Evolutionary conservation across 2,113 vertebrate genomes (phyloP).

Genomic region (Caracal caracal): DNA sequence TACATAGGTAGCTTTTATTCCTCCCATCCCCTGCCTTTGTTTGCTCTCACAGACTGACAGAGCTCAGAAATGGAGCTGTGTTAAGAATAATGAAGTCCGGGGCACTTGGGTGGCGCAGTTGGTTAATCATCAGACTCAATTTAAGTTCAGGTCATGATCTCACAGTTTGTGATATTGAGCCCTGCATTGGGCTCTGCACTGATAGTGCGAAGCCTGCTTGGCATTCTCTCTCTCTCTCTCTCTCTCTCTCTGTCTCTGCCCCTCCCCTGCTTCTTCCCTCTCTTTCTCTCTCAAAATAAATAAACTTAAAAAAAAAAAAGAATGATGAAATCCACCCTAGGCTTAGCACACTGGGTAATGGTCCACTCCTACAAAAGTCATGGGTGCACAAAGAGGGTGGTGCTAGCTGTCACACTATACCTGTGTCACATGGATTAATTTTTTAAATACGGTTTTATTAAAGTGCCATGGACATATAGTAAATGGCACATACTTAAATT

Average conservation of each 20-base stretch:
- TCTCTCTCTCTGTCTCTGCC: no score
- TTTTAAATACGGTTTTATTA: background rate
- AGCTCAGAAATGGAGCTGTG: background rate
- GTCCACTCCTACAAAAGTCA: background rate
- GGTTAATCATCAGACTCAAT: no score
- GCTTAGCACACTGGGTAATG: background rate
- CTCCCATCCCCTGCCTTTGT: background rate
- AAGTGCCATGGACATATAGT: background rate
- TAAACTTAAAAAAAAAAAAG: background rate
- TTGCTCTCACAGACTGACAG: background rate
- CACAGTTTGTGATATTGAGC: no score
- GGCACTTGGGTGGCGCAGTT: no score
- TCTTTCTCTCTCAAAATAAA: no score
- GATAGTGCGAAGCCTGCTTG: no score
- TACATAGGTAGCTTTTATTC: background rate
- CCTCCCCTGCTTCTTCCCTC: no score
- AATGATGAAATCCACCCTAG: background rate
- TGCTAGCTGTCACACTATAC: background rate
- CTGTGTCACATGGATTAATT: background rate
- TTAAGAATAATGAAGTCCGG: background rate
- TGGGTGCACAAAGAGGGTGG: background rate
- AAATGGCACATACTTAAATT: background rate
- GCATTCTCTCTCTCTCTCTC: no score
- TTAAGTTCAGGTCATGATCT: no score
- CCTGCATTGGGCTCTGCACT: no score